Evolutionary conservation across 2,797 vertebrate genomes (phyloP).

Genomic region (Sylvilagus floridanus): DNA sequence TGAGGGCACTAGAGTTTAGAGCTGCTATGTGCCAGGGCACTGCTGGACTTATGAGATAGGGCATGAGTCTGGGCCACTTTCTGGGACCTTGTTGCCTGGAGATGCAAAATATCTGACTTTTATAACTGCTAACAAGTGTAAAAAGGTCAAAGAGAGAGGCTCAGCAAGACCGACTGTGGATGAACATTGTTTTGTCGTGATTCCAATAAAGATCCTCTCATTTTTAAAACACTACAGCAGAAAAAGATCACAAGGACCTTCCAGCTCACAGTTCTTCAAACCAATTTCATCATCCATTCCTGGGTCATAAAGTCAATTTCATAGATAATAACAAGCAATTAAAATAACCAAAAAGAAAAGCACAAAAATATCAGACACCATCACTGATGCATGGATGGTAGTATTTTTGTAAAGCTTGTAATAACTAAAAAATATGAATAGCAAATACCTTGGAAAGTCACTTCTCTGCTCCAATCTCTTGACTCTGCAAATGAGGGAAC

Average conservation of each 20-base stretch:
- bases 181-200: background rate
- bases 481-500: background rate
- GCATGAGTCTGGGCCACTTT: background rate
- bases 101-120: background rate
- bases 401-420: slow-evolving; percentile 5
- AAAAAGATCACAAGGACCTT: background rate
- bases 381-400: background rate
- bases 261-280: slow-evolving; percentile 20
- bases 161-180: background rate
- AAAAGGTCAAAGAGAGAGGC: background rate
- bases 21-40: background rate
- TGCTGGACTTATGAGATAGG: background rate
- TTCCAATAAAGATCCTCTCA: background rate
- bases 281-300: background rate
- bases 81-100: background rate
- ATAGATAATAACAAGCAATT: background rate
- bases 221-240: slow-evolving; percentile 12
- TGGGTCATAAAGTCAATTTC: background rate
- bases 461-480: background rate
- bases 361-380: background rate
- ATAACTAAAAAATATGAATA: background rate
- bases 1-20: background rate
- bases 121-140: background rate
- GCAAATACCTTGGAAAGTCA: background rate
- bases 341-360: background rate